Percentiles rank a stretch among this genome's conserved stretches.
Conservation (phyloP, 2,113 vertebrate species). For the Pelvicachromis taeniatus region DNA sequence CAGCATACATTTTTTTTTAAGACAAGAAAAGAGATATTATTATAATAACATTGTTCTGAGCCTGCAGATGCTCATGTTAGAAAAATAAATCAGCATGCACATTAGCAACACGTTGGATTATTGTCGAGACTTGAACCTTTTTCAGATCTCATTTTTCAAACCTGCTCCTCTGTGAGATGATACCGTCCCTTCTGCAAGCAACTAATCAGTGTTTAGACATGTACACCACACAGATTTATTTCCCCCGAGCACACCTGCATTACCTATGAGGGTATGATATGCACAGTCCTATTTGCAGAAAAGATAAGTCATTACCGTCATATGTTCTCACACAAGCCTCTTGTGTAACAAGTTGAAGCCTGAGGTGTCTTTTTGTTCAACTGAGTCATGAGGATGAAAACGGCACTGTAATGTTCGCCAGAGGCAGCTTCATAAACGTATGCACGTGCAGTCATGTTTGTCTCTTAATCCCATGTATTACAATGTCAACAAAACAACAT, state of each 20-base stretch:
- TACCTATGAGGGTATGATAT: constrained; percentile 2
- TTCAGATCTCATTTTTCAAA: not conserved
- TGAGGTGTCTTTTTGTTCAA: constrained; percentile 31
- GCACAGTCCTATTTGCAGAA: constrained; percentile 21
- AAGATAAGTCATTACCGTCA: constrained; percentile 22
- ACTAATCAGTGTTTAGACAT: not conserved
- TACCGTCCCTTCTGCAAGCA: not conserved
- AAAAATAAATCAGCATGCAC: not conserved
- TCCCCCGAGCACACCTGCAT: not conserved
- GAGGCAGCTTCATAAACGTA: not conserved
- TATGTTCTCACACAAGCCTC: constrained; percentile 12
- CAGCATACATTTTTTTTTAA: not conserved
- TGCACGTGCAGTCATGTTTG: not conserved
- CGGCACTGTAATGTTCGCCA: not conserved
- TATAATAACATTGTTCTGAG: not conserved
- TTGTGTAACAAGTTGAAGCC: constrained; percentile 29
- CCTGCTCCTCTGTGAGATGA: not conserved
- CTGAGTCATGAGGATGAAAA: constrained; percentile 35
- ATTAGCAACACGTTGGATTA: not conserved
- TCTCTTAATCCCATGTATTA: not conserved
- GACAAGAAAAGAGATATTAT: not conserved
- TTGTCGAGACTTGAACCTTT: not conserved
- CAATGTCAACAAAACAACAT: not conserved
- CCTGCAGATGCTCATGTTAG: not conserved
- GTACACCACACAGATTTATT: not conserved